These are phyloP conservation scores for Trypoxylus dichotomus DNA, from an alignment of 1,140 invertebrate genomes.

Conservation along the genomic window DNA sequence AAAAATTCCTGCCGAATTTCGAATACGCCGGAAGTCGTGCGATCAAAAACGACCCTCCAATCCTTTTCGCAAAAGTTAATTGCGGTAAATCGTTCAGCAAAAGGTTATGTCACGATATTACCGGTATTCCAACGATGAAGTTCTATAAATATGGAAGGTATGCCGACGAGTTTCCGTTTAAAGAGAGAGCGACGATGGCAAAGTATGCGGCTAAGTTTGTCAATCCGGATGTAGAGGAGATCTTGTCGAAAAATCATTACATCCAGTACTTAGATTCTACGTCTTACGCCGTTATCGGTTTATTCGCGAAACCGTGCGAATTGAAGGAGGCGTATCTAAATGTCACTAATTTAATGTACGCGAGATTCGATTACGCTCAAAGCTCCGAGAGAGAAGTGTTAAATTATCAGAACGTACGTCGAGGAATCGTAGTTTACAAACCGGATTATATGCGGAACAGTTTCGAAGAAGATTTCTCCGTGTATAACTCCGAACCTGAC, in stretches of 20 bases:
- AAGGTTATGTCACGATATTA: neutral
- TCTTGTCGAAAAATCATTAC: neutral
- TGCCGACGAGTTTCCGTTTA: neutral
- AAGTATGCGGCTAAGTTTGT: neutral
- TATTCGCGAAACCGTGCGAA: neutral
- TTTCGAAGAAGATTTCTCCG: neutral
- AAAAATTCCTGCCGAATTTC: neutral
- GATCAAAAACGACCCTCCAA: neutral
- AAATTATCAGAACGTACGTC: neutral
- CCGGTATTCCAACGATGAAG: neutral
- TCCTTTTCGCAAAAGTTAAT: constrained; percentile 5
- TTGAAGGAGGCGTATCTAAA: constrained; percentile 13
- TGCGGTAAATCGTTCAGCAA: neutral
- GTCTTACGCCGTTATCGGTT: neutral
- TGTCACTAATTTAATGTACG: neutral
- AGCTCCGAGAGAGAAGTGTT: neutral
- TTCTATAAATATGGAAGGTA: constrained; percentile 4
- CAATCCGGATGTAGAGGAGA: neutral
- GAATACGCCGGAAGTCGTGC: neutral
- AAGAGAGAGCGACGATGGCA: neutral
- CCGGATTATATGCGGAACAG: neutral
- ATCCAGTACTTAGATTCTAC: neutral
- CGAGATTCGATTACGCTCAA: neutral
- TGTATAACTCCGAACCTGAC: neutral
- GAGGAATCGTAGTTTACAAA: neutral